These are phyloP conservation scores for Parnassius mnemosyne DNA, from an alignment of 2,888 invertebrate genomes.

Conservation along the genomic window DNA sequence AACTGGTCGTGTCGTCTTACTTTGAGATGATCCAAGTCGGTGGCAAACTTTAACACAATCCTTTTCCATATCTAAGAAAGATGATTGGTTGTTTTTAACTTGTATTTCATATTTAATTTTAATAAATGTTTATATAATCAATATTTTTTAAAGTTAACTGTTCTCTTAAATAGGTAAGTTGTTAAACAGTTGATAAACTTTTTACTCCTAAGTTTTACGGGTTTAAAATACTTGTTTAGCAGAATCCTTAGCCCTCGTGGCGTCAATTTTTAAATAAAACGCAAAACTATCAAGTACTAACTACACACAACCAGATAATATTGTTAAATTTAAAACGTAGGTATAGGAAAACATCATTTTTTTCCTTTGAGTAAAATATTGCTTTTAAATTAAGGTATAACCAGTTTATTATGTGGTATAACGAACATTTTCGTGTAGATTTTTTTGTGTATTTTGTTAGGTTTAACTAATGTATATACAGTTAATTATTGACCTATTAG, in stretches of 20 bases:
- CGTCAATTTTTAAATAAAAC: slow-evolving; percentile 2
- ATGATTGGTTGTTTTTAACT: too few relatives aligned
- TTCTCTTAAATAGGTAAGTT: too few relatives aligned
- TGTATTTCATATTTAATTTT: too few relatives aligned
- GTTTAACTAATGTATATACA: neutral
- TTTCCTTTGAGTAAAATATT: slow-evolving; percentile 14
- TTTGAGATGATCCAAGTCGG: too few relatives aligned
- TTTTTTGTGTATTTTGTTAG: slow-evolving; percentile 5
- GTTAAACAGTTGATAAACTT: too few relatives aligned
- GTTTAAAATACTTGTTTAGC: slow-evolving; percentile 1
- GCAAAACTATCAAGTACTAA: neutral
- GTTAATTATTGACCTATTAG: slow-evolving; percentile 13
- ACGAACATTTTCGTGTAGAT: slow-evolving; percentile 5
- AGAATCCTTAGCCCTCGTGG: neutral
- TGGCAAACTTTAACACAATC: too few relatives aligned
- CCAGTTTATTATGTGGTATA: too few relatives aligned
- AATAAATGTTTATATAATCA: too few relatives aligned
- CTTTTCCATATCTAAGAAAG: too few relatives aligned
- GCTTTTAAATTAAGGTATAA: slow-evolving; percentile 1
- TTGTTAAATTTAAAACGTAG: slow-evolving; percentile 12
- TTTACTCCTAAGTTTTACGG: neutral
- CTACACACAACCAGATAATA: neutral
- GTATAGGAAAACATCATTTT: slow-evolving; percentile 14
- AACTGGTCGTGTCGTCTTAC: too few relatives aligned
- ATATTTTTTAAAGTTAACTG: too few relatives aligned